Evolutionary conservation across 2,113 vertebrate genomes (phyloP).

Genomic region (Ptychochromis oligacanthus): DNA sequence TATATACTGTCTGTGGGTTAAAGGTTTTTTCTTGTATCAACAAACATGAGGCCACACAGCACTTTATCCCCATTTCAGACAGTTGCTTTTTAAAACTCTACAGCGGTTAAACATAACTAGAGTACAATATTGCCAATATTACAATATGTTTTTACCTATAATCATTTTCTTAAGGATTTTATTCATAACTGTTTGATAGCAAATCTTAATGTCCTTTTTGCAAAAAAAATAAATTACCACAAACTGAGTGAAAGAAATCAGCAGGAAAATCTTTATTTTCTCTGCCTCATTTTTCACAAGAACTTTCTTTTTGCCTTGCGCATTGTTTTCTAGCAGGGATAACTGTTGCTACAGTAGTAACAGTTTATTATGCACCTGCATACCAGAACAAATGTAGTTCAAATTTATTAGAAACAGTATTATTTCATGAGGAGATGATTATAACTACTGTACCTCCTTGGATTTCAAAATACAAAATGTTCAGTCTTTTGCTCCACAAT

Average conservation of each 20-base stretch:
- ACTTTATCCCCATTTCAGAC: background rate
- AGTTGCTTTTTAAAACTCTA: background rate
- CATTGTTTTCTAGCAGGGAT: background rate
- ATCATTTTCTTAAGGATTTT: background rate
- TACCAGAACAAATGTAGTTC: background rate
- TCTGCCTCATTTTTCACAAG: slow-evolving; percentile 3
- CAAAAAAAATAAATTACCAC: slow-evolving; percentile 9
- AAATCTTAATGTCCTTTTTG: background rate
- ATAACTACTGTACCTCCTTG: background rate
- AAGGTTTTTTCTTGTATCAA: background rate
- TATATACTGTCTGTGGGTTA: background rate
- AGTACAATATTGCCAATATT: background rate
- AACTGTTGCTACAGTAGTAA: background rate
- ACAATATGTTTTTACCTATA: background rate
- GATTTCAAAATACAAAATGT: slow-evolving; percentile 50
- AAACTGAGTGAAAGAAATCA: slow-evolving; percentile 1
- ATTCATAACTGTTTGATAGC: background rate
- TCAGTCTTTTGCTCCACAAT: slow-evolving; percentile 51
- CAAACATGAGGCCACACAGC: background rate
- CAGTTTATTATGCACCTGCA: background rate
- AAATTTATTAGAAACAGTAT: slow-evolving; percentile 27
- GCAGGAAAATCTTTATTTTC: slow-evolving; percentile 54
- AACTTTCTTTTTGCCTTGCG: slow-evolving; percentile 4
- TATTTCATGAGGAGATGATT: slow-evolving; percentile 38
- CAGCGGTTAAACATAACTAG: background rate